Base-by-base conservation (phyloP, 2,113 vertebrate genomes). In the Paraplagusia blochii region DNA sequence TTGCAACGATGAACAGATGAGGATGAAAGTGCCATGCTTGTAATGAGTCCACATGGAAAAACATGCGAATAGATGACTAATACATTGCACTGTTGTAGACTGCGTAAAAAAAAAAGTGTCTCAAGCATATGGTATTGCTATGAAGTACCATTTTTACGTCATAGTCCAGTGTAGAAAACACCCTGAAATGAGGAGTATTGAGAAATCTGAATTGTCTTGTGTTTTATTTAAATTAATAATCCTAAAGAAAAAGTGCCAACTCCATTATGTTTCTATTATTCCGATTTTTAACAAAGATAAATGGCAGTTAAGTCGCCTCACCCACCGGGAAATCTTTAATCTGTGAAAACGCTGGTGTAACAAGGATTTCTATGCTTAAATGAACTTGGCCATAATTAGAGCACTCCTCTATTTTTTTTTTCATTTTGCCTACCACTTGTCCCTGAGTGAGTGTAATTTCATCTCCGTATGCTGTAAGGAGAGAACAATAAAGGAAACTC, bases 231-330 rank as follows among this genome's bases (percentile, higher is more conserved):
- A 80, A 77, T 81, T 82, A 77, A 81, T 64, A 57, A 63, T 62
- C 52, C 47, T 10, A 36, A 60, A 74, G 73, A 67, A 67, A n/a
- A 74, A 76, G 72, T 52, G 65, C 69, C 70, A 78, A 58, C 61
- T 62, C 61, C 66, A 64, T 66, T 46, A 65, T 63, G 66, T 63
- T 58, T 11, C 60, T 60, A 49, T 71, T 79, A 70, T 82, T 79
- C 77, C 80, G 80, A 81, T 79, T 77, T 80, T 4, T 85, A 83
- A 83, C 74, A 68, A 84, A 76, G 82, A 86, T 77, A 83, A 87
- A 88, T 85, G 74, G 52, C 46, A 34, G 70, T 48, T 63, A 79
- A 72, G 63, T 22, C 8, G 35, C 43, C 40, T 50, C 52, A 40
- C 38, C 64, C 77, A 63, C 63, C 15, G 51, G 74, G 79, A 76